A percentile compares a stretch with the other conserved stretches of the same genome.
phyloP scores from a whole-genome alignment of 2,888 invertebrate species.

The Crossocerus cetratus region DNA sequence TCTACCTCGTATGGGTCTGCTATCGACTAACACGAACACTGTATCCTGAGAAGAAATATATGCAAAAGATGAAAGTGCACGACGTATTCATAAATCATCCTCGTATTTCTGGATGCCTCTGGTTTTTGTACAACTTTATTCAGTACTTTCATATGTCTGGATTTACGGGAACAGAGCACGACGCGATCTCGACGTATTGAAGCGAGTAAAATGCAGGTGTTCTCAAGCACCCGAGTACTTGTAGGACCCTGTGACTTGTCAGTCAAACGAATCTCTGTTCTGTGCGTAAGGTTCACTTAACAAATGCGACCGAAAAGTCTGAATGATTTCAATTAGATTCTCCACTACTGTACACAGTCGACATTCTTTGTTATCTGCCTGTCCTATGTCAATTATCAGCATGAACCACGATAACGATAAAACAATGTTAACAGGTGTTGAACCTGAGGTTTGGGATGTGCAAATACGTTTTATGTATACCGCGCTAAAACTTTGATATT shows the following conservation, averaged over 20 bases:
- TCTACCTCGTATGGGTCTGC: constrained; percentile 9
- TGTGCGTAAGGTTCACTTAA: constrained; percentile 25
- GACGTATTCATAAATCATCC: background rate
- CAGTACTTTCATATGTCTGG: background rate
- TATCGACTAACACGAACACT: constrained; percentile 14
- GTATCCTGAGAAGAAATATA: constrained; percentile 14
- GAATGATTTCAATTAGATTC: background rate
- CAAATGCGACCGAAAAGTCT: background rate
- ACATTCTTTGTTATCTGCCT: background rate
- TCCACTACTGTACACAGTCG: constrained; percentile 10
- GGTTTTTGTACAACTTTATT: constrained; percentile 4
- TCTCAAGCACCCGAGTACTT: background rate
- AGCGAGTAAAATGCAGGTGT: constrained; percentile 5
- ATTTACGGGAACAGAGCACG: background rate
- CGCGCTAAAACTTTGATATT: constrained; percentile 31
- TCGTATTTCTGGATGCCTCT: background rate
- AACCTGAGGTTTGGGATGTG: constrained; percentile 5
- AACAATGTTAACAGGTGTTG: too few species aligned
- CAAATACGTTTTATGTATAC: constrained; percentile 21
- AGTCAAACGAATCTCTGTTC: constrained; percentile 43
- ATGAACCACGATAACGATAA: constrained; percentile 45
- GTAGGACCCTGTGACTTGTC: constrained; percentile 23
- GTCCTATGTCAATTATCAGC: constrained; percentile 23
- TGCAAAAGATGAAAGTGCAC: constrained; percentile 13
- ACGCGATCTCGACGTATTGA: background rate